Evolutionary conservation across 2,113 vertebrate species (phyloP).

Genomic region (Rhizomys pruinosus): DNA sequence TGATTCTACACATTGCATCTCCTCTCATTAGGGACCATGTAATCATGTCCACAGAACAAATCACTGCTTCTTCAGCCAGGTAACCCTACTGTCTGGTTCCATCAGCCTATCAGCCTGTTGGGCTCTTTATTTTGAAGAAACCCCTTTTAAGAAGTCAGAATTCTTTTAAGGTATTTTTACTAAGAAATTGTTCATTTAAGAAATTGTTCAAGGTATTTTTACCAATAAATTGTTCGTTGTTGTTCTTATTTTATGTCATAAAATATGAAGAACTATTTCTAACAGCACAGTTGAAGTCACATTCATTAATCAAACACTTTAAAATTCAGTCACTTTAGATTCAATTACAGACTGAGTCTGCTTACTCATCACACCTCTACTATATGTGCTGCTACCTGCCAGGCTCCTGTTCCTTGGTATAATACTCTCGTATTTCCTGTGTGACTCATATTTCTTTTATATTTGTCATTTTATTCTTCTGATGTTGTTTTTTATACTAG

Average conservation of each 20-base stretch:
- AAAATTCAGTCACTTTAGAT: slow-evolving; percentile 58
- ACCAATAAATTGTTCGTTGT: not conserved
- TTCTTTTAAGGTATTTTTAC: slow-evolving; percentile 25
- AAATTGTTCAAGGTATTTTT: too few relatives aligned
- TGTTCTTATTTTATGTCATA: not conserved
- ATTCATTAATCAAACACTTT: slow-evolving; percentile 40
- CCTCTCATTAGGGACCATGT: not conserved
- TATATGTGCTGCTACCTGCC: not conserved
- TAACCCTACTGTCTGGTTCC: not conserved
- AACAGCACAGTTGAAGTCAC: not conserved
- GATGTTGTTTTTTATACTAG: not conserved
- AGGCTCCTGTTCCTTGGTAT: not conserved
- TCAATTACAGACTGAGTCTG: not conserved
- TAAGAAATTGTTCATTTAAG: not conserved
- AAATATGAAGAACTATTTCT: slow-evolving; percentile 23
- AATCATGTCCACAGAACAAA: not conserved
- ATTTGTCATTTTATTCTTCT: slow-evolving; percentile 13
- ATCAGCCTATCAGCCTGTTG: not conserved
- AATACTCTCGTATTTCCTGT: not conserved
- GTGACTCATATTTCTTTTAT: not conserved
- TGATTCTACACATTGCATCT: not conserved
- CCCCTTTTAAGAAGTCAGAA: slow-evolving; percentile 13
- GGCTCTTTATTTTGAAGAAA: slow-evolving; percentile 37
- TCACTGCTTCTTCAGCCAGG: not conserved
- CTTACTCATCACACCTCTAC: not conserved